A percentile compares a stretch with the other conserved stretches of the same genome.
Evolutionary conservation across 2,113 vertebrate species (phyloP).

Genomic region (Phrynosoma blainvillii): DNA sequence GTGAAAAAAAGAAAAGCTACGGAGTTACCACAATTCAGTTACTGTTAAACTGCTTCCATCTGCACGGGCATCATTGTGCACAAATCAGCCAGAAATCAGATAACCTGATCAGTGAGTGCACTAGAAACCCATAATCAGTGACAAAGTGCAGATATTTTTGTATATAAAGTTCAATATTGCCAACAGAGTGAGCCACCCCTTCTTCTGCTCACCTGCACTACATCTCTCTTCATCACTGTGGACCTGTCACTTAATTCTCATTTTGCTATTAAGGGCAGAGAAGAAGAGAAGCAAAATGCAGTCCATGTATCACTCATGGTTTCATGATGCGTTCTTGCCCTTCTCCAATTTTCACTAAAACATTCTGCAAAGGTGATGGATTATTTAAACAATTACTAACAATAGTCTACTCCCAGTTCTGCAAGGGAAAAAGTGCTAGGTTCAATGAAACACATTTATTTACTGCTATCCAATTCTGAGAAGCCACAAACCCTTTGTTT

Average conservation of each 20-base stretch:
- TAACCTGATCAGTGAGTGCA: not conserved
- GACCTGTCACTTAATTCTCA: too few relatives aligned
- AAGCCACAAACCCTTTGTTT: not conserved
- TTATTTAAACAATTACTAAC: not conserved
- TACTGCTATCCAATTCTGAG: not conserved
- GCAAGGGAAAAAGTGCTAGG: not conserved
- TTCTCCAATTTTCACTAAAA: not conserved
- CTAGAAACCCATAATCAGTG: not conserved
- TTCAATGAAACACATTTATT: not conserved
- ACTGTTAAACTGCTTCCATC: accelerated
- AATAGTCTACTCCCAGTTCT: not conserved
- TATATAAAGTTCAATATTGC: not conserved
- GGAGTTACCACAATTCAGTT: not conserved
- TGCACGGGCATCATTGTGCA: not conserved
- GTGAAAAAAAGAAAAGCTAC: constrained; percentile 37
- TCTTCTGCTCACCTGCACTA: not conserved
- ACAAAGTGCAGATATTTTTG: not conserved
- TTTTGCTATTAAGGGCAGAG: not conserved
- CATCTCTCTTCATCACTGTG: not conserved
- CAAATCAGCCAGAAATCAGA: not conserved
- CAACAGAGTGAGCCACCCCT: not conserved
- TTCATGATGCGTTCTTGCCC: not conserved
- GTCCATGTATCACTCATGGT: not conserved
- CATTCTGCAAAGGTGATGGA: not conserved
- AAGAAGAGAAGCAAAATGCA: not conserved